A percentile compares a stretch with the other conserved stretches of the same genome.
phyloP scores from a whole-genome alignment of 2,797 vertebrate species.

The Channallabes apus region DNA sequence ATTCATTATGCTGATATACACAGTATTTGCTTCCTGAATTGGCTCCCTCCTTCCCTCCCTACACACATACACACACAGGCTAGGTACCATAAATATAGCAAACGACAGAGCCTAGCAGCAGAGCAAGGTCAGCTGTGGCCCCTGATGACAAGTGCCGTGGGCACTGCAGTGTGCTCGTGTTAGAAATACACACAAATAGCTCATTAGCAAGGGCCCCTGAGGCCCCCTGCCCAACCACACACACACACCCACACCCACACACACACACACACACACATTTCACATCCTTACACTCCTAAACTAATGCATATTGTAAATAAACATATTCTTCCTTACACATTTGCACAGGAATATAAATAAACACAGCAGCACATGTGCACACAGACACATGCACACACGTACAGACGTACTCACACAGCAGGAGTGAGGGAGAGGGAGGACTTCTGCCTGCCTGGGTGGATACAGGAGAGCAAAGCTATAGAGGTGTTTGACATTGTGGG shows the following conservation, averaged over 20 bases:
- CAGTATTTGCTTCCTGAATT: slow-evolving; percentile 80
- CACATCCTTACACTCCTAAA: slow-evolving; percentile 49
- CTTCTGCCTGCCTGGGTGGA: slow-evolving; percentile 24
- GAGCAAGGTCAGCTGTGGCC: slow-evolving; percentile 81
- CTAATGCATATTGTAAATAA: slow-evolving; percentile 55
- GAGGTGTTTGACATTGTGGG: slow-evolving; percentile 33
- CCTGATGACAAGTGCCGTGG: slow-evolving; percentile 78
- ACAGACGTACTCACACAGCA: not conserved
- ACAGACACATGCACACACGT: not conserved
- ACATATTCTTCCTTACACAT: slow-evolving; percentile 45
- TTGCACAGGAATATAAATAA: slow-evolving; percentile 44
- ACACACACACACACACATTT: slow-evolving; percentile 71
- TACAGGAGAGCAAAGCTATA: slow-evolving; percentile 6
- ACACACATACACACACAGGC: slow-evolving; percentile 62
- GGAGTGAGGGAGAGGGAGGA: slow-evolving; percentile 26
- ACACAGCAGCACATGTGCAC: not conserved
- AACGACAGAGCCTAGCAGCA: slow-evolving; percentile 76
- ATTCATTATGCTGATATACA: slow-evolving; percentile 85
- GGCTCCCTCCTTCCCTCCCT: slow-evolving; percentile 68
- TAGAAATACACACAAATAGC: slow-evolving; percentile 81
- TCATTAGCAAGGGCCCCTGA: slow-evolving; percentile 79
- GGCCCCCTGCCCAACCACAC: slow-evolving; percentile 63
- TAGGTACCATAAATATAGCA: slow-evolving; percentile 82
- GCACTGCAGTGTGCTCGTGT: slow-evolving; percentile 74
- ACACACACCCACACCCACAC: slow-evolving; percentile 68